Percentiles rank a stretch among this genome's conserved stretches.
Conservation (phyloP, 2,113 vertebrate genomes). For the Noctilio leporinus region DNA sequence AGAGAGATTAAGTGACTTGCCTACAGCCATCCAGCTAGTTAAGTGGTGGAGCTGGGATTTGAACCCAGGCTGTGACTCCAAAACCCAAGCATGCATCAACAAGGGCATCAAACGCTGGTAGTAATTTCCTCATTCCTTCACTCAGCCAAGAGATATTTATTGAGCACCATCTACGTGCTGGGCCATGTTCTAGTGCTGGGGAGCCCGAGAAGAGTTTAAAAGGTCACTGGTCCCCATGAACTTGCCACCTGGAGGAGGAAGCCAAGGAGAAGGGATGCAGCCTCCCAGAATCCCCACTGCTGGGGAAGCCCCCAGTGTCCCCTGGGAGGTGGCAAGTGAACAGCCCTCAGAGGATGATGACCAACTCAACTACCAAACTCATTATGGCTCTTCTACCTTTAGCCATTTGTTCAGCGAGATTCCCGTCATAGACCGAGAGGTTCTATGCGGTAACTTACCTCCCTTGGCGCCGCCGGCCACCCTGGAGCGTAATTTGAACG, state of each 20-base stretch:
- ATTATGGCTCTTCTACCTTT: neutral
- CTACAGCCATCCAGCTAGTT: neutral
- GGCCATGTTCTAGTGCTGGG: neutral
- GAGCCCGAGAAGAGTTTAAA: neutral
- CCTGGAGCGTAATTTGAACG: slow-evolving; percentile 85
- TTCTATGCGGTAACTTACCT: slow-evolving; percentile 76
- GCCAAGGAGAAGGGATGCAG: neutral
- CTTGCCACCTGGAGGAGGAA: neutral
- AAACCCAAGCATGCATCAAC: neutral
- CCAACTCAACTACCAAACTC: neutral
- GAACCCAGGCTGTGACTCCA: neutral
- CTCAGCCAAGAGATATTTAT: neutral
- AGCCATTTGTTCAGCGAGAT: neutral
- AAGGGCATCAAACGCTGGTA: neutral
- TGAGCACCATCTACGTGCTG: neutral
- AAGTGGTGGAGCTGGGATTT: neutral
- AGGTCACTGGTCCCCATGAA: neutral
- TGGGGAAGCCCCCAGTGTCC: neutral
- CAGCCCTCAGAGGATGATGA: neutral
- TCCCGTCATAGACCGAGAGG: rapidly evolving
- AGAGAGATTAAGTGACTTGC: neutral
- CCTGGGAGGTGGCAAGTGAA: neutral
- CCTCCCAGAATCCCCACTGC: rapidly evolving
- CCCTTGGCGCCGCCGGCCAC: slow-evolving; percentile 74
- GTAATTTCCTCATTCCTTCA: neutral